phyloP scores from a whole-genome alignment of 2,113 vertebrate species.

The Malurus alboscapulatus region DNA sequence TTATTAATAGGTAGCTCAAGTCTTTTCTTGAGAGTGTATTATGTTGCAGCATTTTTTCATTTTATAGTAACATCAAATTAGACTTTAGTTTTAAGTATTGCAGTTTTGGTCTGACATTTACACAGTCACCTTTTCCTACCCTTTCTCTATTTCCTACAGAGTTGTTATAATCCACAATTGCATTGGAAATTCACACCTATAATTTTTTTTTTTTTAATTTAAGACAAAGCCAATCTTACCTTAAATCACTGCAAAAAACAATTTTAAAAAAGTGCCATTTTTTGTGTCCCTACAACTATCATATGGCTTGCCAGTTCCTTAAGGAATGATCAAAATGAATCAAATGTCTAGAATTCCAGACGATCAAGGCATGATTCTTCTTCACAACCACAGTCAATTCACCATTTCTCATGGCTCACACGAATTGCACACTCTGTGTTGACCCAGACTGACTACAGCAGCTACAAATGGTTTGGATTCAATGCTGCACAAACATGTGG shows the following conservation, averaged over 20 bases:
- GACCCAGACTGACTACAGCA: background rate
- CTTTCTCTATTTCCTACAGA: background rate
- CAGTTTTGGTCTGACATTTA: constrained; percentile 13
- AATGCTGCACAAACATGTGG: background rate
- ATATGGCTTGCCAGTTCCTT: background rate
- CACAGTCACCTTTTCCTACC: background rate
- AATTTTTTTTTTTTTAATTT: background rate
- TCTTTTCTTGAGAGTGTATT: background rate
- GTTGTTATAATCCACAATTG: constrained; percentile 19
- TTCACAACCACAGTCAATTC: background rate
- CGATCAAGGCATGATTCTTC: background rate
- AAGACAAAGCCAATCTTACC: background rate
- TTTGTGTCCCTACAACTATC: background rate
- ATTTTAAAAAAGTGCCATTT: background rate
- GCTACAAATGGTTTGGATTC: background rate
- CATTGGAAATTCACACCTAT: background rate
- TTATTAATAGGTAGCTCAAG: background rate
- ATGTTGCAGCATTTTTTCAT: background rate
- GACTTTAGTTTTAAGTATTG: constrained; percentile 1
- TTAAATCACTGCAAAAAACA: background rate
- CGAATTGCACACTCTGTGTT: background rate
- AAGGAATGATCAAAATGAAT: background rate
- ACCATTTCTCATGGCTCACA: background rate
- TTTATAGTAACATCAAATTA: constrained; percentile 5
- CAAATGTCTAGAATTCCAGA: background rate